Percentiles rank a stretch among this genome's conserved stretches.
phyloP scores from a whole-genome alignment of 2,113 vertebrate genomes.

The Antechinus flavipes region DNA sequence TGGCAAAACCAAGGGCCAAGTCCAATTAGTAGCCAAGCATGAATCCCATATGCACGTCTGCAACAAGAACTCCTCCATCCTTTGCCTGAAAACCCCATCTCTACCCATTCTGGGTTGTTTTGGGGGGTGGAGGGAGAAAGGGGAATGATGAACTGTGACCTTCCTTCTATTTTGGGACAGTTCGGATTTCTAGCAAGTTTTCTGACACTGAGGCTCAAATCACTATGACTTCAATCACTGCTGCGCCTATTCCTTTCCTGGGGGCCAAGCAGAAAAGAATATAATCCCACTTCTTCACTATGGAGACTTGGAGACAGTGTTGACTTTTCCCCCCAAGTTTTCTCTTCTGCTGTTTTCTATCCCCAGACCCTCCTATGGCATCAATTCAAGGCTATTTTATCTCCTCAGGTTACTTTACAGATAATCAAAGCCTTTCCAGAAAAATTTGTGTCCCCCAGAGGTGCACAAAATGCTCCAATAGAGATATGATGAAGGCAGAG shows the following conservation, averaged over 20 bases:
- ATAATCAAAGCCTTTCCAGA: not conserved
- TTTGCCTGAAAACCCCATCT: not conserved
- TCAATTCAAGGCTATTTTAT: not conserved
- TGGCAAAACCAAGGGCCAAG: not conserved
- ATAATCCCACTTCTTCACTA: not conserved
- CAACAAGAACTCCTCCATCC: not conserved
- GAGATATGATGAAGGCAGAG: not conserved
- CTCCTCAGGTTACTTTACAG: not conserved
- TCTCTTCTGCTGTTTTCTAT: not conserved
- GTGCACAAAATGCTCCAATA: not conserved
- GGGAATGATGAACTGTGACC: not conserved
- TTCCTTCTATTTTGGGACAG: not conserved
- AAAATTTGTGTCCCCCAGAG: not conserved
- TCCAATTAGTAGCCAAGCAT: not conserved
- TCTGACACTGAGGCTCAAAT: no score
- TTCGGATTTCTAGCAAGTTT: not conserved
- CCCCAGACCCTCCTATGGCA: not conserved
- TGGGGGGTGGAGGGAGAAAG: no score
- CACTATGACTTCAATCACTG: no score
- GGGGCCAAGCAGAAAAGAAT: not conserved
- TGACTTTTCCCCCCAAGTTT: not conserved
- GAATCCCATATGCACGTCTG: not conserved
- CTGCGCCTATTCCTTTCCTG: no score
- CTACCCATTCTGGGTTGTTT: not conserved
- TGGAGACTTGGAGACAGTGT: not conserved